These are phyloP conservation scores for Drosophila sulfurigaster DNA, from an alignment of 1,140 invertebrate species.

Conservation along the genomic window DNA sequence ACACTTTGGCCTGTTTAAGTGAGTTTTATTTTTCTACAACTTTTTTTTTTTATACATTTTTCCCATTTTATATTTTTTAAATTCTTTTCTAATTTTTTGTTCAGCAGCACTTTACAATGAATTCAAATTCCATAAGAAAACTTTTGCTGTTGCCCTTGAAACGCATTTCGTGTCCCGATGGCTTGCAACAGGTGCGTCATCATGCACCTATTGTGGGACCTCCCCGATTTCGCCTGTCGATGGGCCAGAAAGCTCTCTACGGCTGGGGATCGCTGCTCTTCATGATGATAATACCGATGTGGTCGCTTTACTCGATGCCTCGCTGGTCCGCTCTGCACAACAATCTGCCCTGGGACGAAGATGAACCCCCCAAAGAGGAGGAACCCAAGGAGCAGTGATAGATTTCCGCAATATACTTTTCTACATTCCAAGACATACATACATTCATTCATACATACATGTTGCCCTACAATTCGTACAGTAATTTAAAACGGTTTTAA, in stretches of 20 bases:
- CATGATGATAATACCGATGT: slow-evolving; percentile 69
- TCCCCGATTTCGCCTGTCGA: slow-evolving; percentile 54
- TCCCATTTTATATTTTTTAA: not conserved
- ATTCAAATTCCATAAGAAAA: not conserved
- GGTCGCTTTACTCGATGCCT: slow-evolving; percentile 45
- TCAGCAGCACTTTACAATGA: slow-evolving; percentile 9
- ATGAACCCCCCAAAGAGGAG: not conserved
- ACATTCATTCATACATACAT: not conserved
- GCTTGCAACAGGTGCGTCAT: slow-evolving; percentile 49
- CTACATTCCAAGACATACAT: not conserved
- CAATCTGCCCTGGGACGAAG: slow-evolving; percentile 24
- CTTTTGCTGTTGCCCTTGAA: not conserved
- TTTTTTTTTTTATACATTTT: not conserved
- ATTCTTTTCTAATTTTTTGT: not conserved
- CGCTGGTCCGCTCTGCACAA: slow-evolving; percentile 58
- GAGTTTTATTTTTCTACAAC: not conserved
- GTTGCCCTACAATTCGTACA: too few relatives aligned
- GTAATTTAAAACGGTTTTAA: slow-evolving; percentile 8
- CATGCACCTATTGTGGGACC: slow-evolving; percentile 56
- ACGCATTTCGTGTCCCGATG: not conserved
- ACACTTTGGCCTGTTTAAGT: slow-evolving; percentile 2
- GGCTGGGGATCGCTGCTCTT: slow-evolving; percentile 39
- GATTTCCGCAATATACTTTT: not conserved
- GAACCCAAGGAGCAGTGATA: slow-evolving; percentile 3
- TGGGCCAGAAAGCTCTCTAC: slow-evolving; percentile 38